A percentile compares a stretch with the other conserved stretches of the same genome.
phyloP scores from a whole-genome alignment of 2,888 invertebrate genomes.

The Nephrotoma flavescens region DNA sequence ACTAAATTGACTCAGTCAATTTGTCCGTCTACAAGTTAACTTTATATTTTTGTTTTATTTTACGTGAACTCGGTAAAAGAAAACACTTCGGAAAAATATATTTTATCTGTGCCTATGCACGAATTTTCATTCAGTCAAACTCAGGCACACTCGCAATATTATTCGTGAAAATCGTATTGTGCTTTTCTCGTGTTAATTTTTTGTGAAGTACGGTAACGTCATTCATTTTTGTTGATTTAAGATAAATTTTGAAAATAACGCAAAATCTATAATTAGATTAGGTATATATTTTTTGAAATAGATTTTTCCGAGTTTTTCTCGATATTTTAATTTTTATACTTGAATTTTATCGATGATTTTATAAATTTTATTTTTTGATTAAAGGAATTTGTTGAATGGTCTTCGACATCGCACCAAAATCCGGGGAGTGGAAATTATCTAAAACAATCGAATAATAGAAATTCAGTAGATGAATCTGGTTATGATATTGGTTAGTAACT shows the following conservation, averaged over 20 bases:
- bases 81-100: background rate
- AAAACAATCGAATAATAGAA: slow-evolving; percentile 2
- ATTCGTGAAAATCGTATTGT: background rate
- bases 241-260: background rate
- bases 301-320: background rate
- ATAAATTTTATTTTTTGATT: background rate
- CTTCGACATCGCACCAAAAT: background rate
- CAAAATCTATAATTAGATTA: background rate
- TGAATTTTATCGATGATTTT: background rate
- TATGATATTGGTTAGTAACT: background rate
- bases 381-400: slow-evolving; percentile 5
- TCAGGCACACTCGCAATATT: background rate
- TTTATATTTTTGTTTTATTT: background rate
- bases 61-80: background rate
- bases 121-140: background rate
- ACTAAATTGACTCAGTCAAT: background rate
- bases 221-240: background rate
- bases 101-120: background rate
- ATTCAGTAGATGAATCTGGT: background rate
- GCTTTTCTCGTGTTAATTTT: background rate
- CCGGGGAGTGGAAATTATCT: background rate
- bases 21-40: background rate
- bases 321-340: background rate
- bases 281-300: background rate
- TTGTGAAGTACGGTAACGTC: background rate